Evolutionary conservation across 1,140 invertebrate species (phyloP).

Genomic region (Atopsyche davidsoni): DNA sequence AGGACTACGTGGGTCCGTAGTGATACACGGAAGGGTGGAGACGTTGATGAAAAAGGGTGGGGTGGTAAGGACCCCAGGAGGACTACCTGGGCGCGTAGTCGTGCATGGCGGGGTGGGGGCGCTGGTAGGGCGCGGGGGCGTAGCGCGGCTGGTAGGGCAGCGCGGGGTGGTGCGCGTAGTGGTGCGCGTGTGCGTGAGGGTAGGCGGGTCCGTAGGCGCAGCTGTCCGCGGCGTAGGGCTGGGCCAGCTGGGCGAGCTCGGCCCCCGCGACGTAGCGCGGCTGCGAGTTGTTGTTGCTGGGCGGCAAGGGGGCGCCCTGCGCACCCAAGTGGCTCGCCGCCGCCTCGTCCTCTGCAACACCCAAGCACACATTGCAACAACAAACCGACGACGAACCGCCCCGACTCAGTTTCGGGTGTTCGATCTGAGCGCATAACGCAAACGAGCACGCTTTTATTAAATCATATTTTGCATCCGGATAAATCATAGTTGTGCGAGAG

Average conservation of each 20-base stretch:
- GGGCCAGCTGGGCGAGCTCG: slow-evolving; percentile 17
- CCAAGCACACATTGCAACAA: too few relatives aligned
- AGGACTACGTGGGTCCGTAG: too few relatives aligned
- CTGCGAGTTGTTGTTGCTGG: slow-evolving; percentile 20
- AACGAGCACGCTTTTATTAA: too few relatives aligned
- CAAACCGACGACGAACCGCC: too few relatives aligned
- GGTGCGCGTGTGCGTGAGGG: slow-evolving; percentile 21
- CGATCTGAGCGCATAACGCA: too few relatives aligned
- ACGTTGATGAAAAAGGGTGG: too few relatives aligned
- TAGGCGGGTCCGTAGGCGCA: slow-evolving; percentile 26
- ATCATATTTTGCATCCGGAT: too few relatives aligned
- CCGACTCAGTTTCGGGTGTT: too few relatives aligned
- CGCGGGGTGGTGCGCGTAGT: slow-evolving; percentile 10
- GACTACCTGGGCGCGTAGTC: too few relatives aligned
- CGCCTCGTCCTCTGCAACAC: slow-evolving; percentile 3
- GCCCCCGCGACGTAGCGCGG: slow-evolving; percentile 9
- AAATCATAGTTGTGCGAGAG: too few relatives aligned
- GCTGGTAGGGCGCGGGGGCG: slow-evolving; percentile 3
- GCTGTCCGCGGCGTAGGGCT: slow-evolving; percentile 22
- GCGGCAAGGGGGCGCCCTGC: slow-evolving; percentile 5
- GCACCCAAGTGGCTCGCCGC: not conserved
- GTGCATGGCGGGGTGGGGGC: not conserved
- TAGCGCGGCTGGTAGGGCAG: slow-evolving; percentile 7
- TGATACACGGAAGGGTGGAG: too few relatives aligned
- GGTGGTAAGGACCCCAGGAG: too few relatives aligned